A percentile compares a stretch with the other conserved stretches of the same genome.
phyloP scores from a whole-genome alignment of 2,113 vertebrate species.

The Lates calcarifer region DNA sequence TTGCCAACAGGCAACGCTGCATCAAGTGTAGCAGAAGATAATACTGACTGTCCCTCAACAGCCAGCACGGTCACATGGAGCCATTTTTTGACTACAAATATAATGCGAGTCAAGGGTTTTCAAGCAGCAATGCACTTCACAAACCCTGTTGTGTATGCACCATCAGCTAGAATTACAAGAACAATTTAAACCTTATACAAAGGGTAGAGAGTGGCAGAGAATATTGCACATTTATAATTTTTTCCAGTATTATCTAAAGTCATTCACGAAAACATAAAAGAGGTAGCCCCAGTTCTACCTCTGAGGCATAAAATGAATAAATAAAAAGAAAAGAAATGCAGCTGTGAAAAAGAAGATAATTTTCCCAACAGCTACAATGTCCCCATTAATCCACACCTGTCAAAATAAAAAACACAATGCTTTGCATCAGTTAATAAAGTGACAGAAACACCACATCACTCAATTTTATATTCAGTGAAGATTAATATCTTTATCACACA shows the following conservation, averaged over 20 bases:
- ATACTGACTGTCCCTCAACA: conserved; percentile 22
- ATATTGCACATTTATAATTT: neutral
- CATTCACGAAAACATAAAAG: conserved; percentile 2
- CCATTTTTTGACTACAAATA: conserved; percentile 2
- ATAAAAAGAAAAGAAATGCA: neutral
- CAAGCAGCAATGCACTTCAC: neutral
- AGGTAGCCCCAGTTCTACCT: too few relatives aligned
- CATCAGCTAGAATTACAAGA: conserved; percentile 8
- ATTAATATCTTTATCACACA: conserved; percentile 50
- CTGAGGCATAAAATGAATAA: neutral
- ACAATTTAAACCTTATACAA: neutral
- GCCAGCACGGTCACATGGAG: neutral
- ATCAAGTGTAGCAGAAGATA: conserved; percentile 36
- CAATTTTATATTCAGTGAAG: conserved; percentile 42
- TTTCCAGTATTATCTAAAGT: conserved; percentile 9
- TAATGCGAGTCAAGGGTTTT: neutral
- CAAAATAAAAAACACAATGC: conserved; percentile 8
- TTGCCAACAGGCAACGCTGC: conserved; percentile 23
- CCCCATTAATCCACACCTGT: conserved; percentile 29
- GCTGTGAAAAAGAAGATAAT: conserved; percentile 26
- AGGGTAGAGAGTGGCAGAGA: neutral
- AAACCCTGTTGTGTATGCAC: neutral
- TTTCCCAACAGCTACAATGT: neutral
- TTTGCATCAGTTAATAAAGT: conserved; percentile 15
- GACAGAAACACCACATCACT: conserved; percentile 35